Percentiles rank a stretch among this genome's conserved stretches.
These are phyloP conservation scores for Xenus cinereus DNA, from an alignment of 2,113 vertebrate genomes.

Conservation along the genomic window DNA sequence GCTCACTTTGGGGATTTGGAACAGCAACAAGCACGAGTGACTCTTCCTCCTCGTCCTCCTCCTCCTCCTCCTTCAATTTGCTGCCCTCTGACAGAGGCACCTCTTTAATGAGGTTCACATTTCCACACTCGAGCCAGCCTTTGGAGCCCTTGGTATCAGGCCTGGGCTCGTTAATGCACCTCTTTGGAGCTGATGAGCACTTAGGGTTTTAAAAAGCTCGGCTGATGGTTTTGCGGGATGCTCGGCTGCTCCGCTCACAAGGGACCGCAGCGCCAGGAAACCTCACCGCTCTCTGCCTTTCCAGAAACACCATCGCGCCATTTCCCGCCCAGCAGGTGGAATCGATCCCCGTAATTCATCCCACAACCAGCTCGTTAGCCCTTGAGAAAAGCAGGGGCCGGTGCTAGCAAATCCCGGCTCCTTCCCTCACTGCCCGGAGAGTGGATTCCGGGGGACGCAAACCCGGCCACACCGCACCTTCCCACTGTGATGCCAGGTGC, in stretches of 20 bases:
- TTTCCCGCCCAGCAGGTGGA: background rate
- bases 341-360: background rate
- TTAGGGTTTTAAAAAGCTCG: background rate
- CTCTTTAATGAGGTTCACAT: background rate
- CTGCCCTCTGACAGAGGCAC: background rate
- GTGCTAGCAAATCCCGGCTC: background rate
- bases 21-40: background rate
- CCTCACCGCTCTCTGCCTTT: background rate
- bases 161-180: conserved; percentile 15
- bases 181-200: conserved; percentile 1
- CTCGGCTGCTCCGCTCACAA: background rate
- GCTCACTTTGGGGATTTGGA: background rate
- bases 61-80: background rate
- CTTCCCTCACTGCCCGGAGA: fast-evolving
- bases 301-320: background rate
- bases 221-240: background rate
- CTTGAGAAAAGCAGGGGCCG: background rate
- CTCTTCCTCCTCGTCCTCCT: background rate
- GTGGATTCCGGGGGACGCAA: fast-evolving
- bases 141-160: background rate
- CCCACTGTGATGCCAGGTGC: background rate
- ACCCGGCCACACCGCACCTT: fast-evolving
- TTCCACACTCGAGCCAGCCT: background rate
- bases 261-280: conserved; percentile 39
- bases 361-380: fast-evolving